Evolutionary conservation across 2,888 invertebrate genomes (phyloP).

Genomic region (Pachliopta kotzebuea): DNA sequence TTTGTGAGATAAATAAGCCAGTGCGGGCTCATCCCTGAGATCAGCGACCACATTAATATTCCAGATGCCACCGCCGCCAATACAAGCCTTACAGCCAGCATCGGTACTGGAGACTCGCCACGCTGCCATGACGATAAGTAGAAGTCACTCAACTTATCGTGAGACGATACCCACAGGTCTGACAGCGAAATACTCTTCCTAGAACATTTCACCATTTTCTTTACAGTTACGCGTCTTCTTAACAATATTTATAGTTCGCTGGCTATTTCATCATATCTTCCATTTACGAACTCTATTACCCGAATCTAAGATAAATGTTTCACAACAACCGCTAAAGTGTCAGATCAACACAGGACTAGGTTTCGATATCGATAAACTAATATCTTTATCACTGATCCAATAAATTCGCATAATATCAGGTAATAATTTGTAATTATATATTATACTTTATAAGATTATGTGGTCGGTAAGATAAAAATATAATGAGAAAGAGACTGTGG

Average conservation of each 20-base stretch:
- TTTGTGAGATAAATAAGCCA: constrained; percentile 70
- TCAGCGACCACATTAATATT: constrained; percentile 59
- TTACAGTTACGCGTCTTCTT: constrained; percentile 27
- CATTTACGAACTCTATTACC: constrained; percentile 2
- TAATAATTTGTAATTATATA: constrained; percentile 8
- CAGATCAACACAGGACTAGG: constrained; percentile 35
- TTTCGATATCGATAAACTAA: constrained; percentile 44
- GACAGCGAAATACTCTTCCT: constrained; percentile 54
- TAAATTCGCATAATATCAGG: constrained; percentile 24
- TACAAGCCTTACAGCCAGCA: constrained; percentile 55
- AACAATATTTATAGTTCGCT: constrained; percentile 3
- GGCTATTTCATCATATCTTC: constrained; percentile 26
- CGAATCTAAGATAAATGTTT: constrained; percentile 39
- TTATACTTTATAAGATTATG: constrained; percentile 4
- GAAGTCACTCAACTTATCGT: constrained; percentile 64
- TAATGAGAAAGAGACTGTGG: neutral
- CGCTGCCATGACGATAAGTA: constrained; percentile 70
- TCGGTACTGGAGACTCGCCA: constrained; percentile 60
- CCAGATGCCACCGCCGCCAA: constrained; percentile 46
- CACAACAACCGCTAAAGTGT: constrained; percentile 39
- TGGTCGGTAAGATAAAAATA: constrained; percentile 5
- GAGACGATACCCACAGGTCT: constrained; percentile 62
- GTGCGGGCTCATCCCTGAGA: constrained; percentile 41
- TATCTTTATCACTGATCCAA: constrained; percentile 43
- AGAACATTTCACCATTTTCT: constrained; percentile 68